A percentile compares a stretch with the other conserved stretches of the same genome.
These are phyloP conservation scores for Diadromus collaris DNA, from an alignment of 2,888 invertebrate species.

Conservation along the genomic window DNA sequence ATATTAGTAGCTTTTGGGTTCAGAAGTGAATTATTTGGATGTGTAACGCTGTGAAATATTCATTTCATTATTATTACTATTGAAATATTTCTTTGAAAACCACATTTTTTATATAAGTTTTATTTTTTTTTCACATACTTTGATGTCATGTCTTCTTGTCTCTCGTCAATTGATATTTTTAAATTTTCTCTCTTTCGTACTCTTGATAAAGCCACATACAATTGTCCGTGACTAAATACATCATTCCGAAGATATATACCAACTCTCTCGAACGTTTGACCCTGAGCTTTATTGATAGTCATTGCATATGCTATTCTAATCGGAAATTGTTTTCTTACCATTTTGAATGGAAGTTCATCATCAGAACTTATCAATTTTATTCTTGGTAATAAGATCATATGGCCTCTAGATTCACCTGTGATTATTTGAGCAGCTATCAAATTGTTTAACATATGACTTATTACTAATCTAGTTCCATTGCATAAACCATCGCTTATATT, in stretches of 20 bases:
- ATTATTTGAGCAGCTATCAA: conserved; percentile 39
- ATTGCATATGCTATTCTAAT: conserved; percentile 24
- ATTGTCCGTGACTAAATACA: too few species aligned
- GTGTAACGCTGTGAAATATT: too few species aligned
- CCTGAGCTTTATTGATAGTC: too few species aligned
- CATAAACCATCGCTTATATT: conserved; percentile 34
- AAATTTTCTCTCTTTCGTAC: conserved; percentile 35
- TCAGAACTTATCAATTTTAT: conserved; percentile 42
- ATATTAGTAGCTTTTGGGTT: too few species aligned
- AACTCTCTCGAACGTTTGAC: too few species aligned
- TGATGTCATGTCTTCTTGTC: not conserved
- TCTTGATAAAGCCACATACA: conserved; percentile 49
- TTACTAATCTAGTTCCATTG: conserved; percentile 34
- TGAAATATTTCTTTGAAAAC: conserved; percentile 30
- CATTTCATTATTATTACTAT: too few species aligned
- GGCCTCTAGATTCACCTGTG: conserved; percentile 28
- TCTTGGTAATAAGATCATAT: conserved; percentile 48
- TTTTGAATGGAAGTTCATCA: conserved; percentile 15
- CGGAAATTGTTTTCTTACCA: conserved; percentile 17
- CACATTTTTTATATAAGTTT: conserved; percentile 29
- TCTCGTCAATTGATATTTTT: conserved; percentile 25
- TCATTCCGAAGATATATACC: too few species aligned
- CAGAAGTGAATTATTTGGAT: too few species aligned
- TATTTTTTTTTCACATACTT: not conserved
- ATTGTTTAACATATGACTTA: conserved; percentile 18